Conservation (phyloP, 37 sponge, comb jelly and placozoan genomes). For the Ephydatia muelleri region DNA sequence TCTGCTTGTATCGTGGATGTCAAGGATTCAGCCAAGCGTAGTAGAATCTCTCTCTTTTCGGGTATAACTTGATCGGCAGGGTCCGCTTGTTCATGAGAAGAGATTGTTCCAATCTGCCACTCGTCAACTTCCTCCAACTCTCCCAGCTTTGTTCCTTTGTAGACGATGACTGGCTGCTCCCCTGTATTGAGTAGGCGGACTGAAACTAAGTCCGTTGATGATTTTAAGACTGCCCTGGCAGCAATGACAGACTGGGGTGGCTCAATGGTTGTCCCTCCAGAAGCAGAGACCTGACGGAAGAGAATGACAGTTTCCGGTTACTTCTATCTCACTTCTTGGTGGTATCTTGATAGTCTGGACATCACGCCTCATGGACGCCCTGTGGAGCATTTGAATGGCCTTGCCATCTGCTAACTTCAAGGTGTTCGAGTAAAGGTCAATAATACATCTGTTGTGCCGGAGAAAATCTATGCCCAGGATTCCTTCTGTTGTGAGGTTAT, state of each 20-base stretch:
- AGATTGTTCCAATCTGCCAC: background rate
- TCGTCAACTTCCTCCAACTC: background rate
- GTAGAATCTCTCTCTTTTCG: background rate
- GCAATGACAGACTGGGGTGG: background rate
- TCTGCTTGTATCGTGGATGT: background rate
- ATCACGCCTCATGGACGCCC: background rate
- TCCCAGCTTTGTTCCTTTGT: background rate
- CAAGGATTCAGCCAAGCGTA: background rate
- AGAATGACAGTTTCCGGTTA: background rate
- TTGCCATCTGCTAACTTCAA: no score
- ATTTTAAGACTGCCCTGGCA: background rate
- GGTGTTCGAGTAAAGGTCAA: background rate
- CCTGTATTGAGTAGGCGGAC: constrained; percentile 16
- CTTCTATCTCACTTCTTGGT: background rate
- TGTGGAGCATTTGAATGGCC: background rate
- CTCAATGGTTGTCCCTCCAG: no score
- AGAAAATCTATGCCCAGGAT: constrained; percentile 6
- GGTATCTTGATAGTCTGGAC: background rate
- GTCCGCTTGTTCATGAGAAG: background rate
- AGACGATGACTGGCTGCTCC: background rate
- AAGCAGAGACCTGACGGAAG: no score
- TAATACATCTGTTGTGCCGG: background rate
- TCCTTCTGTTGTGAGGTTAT: background rate
- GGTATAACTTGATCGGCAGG: background rate
- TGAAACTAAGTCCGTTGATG: background rate